These are phyloP conservation scores for Dicrostonyx torquatus DNA, from an alignment of 2,797 vertebrate species.

Conservation along the genomic window DNA sequence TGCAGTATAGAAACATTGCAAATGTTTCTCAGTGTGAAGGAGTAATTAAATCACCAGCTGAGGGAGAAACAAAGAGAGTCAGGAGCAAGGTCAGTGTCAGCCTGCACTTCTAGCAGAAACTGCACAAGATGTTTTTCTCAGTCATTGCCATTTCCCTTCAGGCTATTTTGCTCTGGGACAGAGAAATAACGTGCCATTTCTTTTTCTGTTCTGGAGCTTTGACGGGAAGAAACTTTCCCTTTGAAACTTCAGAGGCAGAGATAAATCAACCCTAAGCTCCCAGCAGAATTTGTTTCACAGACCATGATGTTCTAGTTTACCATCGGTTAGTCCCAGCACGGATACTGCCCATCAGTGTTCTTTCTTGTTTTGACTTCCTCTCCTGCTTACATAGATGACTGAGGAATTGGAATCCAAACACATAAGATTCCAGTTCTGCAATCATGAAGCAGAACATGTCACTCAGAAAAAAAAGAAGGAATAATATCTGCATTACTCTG, in stretches of 20 bases:
- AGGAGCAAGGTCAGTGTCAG: background rate
- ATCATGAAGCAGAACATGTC: background rate
- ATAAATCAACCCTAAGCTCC: constrained; percentile 40
- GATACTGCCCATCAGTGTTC: background rate
- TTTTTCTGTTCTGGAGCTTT: constrained; percentile 28
- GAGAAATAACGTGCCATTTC: constrained; percentile 37
- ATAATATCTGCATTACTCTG: background rate
- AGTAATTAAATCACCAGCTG: background rate
- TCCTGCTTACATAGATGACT: background rate
- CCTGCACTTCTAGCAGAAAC: background rate
- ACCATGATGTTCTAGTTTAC: background rate
- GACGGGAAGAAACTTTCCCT: constrained; percentile 36
- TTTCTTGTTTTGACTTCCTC: background rate
- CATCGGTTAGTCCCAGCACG: background rate
- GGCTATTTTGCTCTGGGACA: constrained; percentile 24
- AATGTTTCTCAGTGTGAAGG: background rate
- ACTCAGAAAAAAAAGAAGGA: background rate
- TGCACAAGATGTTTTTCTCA: constrained; percentile 45
- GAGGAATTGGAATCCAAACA: background rate
- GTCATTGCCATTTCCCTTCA: background rate
- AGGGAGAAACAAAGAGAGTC: background rate
- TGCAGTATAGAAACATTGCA: background rate
- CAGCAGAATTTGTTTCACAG: constrained; percentile 12
- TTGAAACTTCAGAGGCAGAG: constrained; percentile 37
- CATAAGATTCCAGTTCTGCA: background rate